Conservation (phyloP, 1,140 invertebrate species). For the Caligus rogercresseyi region DNA sequence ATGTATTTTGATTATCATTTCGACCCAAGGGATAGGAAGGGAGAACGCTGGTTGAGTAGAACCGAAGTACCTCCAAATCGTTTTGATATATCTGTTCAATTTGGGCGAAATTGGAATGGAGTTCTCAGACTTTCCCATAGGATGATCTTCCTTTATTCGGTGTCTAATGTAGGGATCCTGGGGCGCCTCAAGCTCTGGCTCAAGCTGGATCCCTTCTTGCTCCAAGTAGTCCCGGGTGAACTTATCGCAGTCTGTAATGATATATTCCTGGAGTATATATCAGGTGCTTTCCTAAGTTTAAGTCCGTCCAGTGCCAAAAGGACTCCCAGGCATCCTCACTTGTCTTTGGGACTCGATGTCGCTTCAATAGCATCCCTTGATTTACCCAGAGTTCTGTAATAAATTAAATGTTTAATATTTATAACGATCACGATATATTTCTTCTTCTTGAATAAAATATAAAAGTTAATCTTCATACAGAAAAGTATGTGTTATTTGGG, state of each 20-base stretch:
- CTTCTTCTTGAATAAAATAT: too few species aligned
- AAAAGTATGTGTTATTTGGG: too few species aligned
- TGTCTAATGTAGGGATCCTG: constrained; percentile 35
- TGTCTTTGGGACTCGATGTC: constrained; percentile 50
- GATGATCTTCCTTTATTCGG: constrained; percentile 29
- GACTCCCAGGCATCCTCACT: constrained; percentile 43
- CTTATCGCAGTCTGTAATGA: constrained; percentile 60
- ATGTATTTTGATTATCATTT: constrained; percentile 44
- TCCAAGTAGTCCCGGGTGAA: constrained; percentile 68
- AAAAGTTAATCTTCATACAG: too few species aligned
- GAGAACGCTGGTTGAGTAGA: constrained; percentile 80
- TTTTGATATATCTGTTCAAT: constrained; percentile 53
- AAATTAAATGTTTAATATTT: not conserved
- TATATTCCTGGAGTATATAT: constrained; percentile 54
- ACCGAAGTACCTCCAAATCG: constrained; percentile 56
- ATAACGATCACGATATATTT: too few species aligned
- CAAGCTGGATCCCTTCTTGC: constrained; percentile 59
- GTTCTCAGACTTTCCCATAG: not conserved
- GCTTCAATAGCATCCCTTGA: constrained; percentile 46
- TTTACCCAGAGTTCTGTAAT: constrained; percentile 48
- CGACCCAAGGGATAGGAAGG: constrained; percentile 38
- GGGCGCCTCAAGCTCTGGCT: constrained; percentile 43
- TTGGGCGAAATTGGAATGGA: not conserved
- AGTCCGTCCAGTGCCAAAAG: constrained; percentile 51
- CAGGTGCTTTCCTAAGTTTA: constrained; percentile 54